These are phyloP conservation scores for Pterobdella sp. DNA, from an alignment of 2,888 invertebrate species.

Conservation along the genomic window DNA sequence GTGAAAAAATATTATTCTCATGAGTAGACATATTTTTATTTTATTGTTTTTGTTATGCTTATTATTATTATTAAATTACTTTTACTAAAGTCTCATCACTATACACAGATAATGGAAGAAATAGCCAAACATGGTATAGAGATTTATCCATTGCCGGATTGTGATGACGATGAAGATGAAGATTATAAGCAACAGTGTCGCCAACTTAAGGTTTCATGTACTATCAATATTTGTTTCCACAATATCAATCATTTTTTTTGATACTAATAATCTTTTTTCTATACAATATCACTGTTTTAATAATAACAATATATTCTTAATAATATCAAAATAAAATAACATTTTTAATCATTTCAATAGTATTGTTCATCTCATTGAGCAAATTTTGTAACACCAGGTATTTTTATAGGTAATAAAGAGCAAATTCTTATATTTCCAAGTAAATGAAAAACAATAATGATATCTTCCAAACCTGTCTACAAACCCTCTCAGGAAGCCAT, in stretches of 20 bases:
- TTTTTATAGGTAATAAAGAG: no score
- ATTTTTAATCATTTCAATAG: no score
- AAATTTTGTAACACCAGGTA: no score
- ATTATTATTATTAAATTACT: not conserved
- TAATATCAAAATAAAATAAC: no score
- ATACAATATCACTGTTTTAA: no score
- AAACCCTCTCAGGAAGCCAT: slow-evolving; percentile 64
- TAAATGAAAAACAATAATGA: not conserved
- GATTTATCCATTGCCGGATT: slow-evolving; percentile 89
- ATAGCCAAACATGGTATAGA: slow-evolving; percentile 82
- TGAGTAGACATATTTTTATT: slow-evolving; percentile 61
- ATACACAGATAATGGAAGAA: slow-evolving; percentile 70
- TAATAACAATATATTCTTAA: no score
- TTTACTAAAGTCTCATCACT: not conserved
- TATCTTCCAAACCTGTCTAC: not conserved
- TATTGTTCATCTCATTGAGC: no score
- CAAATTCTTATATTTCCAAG: no score
- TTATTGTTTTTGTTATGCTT: not conserved
- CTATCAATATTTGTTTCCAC: not conserved
- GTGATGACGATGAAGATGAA: slow-evolving; percentile 87
- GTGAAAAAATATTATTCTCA: slow-evolving; percentile 93
- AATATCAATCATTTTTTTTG: not conserved
- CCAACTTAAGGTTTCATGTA: slow-evolving; percentile 49
- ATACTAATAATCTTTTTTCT: no score
- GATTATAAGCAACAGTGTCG: slow-evolving; percentile 67